Evolutionary conservation across 2,113 vertebrate species (phyloP).

Genomic region (Cololabis saira): DNA sequence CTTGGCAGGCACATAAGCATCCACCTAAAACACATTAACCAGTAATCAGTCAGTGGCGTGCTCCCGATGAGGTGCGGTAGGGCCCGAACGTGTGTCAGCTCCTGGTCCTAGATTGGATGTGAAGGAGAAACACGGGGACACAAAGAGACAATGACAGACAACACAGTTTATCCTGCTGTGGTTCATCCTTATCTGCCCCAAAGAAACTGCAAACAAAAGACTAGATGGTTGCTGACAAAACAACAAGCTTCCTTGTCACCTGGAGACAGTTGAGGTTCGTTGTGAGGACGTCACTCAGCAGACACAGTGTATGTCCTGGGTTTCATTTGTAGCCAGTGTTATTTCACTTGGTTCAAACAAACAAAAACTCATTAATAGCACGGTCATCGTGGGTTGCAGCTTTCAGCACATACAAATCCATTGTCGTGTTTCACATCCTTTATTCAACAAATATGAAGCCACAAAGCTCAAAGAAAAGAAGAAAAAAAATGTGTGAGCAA

Average conservation of each 20-base stretch:
- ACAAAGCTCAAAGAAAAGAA: too few relatives aligned
- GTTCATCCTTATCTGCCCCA: slow-evolving; percentile 14
- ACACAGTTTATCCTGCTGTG: background rate
- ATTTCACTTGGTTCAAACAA: too few relatives aligned
- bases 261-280: background rate
- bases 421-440: too few relatives aligned
- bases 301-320: too few relatives aligned
- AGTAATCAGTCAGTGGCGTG: background rate
- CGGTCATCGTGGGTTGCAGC: too few relatives aligned
- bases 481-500: too few relatives aligned
- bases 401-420: too few relatives aligned
- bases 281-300: too few relatives aligned
- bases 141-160: background rate
- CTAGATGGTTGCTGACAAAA: slow-evolving; percentile 21
- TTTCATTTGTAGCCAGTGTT: too few relatives aligned
- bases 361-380: too few relatives aligned
- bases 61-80: background rate
- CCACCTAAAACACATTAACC: background rate
- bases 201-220: slow-evolving; percentile 9
- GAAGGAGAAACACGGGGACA: background rate
- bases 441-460: too few relatives aligned
- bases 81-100: background rate
- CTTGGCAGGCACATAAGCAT: background rate
- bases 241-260: background rate
- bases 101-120: slow-evolving; percentile 7